Base-by-base conservation (phyloP, 2,888 invertebrate species). In the Carabus problematicus region DNA sequence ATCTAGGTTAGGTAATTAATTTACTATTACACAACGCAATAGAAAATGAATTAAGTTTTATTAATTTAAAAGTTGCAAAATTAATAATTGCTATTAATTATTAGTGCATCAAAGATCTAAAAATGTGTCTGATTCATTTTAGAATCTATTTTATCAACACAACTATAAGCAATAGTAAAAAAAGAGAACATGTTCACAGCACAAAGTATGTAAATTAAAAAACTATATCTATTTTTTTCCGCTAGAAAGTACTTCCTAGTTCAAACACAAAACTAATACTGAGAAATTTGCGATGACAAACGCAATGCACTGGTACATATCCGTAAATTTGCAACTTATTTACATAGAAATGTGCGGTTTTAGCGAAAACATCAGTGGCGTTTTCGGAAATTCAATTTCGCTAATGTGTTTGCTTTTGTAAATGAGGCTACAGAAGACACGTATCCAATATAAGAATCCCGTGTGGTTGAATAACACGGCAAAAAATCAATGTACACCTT, bases 361-460 rank as follows among this genome's bases (percentile, higher is more conserved):
- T 49, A 56, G 40, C 58, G 19, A 41, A 66, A 58, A 66, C 47
- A 47, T 66, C 45, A 59, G 45, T 66, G 11, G 60, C 54, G 60
- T 68, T 61, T 61, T 42, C 18, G 60, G 54, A 61, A 68, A 68
- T 68, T 55, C 68, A 68, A 68, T 68, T 68, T 68, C 60, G 54
- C 49, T 68, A 68, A 68, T 68, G 68, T 68, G 68, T 68, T 66
- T 68, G 54, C 60, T 18, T 61, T 68, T 54, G 54, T 60, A 68
- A 61, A 68, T 68, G 68, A 68, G 60, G 43, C 68, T 45, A 47
- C 64, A 42, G 43, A 60, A 68, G 68, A 68, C 68, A 68, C 68
- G 68, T 61, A 68, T 61, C 18, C 68, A 61, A 68, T 68, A 61
- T 68, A 54, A 60, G 42, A 40, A n/a, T 41, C 63, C 19, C 66